Evolutionary conservation across 2,797 vertebrate genomes (phyloP), one percentile per base, ranked within the genome.

Genomic region (Argya squamiceps): DNA sequence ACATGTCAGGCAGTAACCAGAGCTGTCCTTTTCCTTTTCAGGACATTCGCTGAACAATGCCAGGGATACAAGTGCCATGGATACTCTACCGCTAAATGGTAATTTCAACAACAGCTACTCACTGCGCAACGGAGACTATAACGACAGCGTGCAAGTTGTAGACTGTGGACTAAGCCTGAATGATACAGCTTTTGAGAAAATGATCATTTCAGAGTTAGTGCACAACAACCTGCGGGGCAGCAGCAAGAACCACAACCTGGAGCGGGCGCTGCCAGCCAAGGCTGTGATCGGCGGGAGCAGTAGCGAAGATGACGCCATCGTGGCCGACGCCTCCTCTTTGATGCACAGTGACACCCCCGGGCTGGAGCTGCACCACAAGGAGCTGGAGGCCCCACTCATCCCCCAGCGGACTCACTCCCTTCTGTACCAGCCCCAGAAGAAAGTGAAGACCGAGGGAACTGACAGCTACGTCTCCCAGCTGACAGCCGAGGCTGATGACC

Each of bases 41-140:
- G 99, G 99, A 99, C 99, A 99, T 99, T 99, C 99, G 98, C 98
- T 99, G 99, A 99, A 99, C 99, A 99, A 98, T 98, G 99, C 98
- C 99, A 99, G 99, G 99, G 99, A 99, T 98, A 99, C 99, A 98
- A 99, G 99, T 99, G 99, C 99, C 99, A 99, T 99, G 99, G 99
- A 99, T 99, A 99, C 99, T 98, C 99, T 99, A 99, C 99, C 99
- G 99, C 99, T 99, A 99, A 99, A 99, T 99, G 99, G 99, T 99
- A 99, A 99, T 98, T 99, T 99, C 98, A 99, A 99, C 98, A 99
- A 99, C 98, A 99, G 99, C 98, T 99, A 99, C 98, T 99, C 99
- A 47, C 98, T 99, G 97, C 99, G 99, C 97, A 99, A 99, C 3
- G 99, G 99, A 97, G 99, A 99, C 98, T 99, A 99, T 97, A 98